Evolutionary conservation across 2,797 vertebrate species (phyloP), one percentile per base, ranked within the genome.

Genomic region (Diglossa cyanea): DNA sequence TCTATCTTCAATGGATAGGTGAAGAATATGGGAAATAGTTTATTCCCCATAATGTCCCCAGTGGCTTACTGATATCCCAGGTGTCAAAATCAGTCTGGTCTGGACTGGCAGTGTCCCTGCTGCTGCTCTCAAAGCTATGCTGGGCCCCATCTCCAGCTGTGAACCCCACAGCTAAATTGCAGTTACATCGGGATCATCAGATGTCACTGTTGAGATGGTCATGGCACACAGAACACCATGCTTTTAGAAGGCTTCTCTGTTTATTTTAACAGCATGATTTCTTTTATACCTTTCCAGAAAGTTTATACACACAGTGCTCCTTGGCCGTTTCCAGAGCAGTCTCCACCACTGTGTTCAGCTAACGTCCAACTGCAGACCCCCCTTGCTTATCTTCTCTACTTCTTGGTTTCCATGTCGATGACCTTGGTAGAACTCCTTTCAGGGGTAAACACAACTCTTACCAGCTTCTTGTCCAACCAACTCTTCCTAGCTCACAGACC

Each of bases 151-250:
- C 57, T 39, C 35, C 12, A 19, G 35, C 25, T 39, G 35, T 28
- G 17, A 11, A 26, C 17, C 12, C 25, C 12, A 19, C 35, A 39
- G 35, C 17, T 17, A 35, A 37, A 37, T 39, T 4, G 6, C 57
- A 14, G 28, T 60, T 7, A 30, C 0, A 3, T 18, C 1, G 0
- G 58, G 17, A 10, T 60, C 37, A 39, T 6, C 37, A 39, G 26
- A 39, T 25, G 37, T 39, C 26, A 14, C 58, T 28, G 12, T 30
- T 60, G 37, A 60, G 26, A 39, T 5, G 2, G 57, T 60, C 25
- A 19, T 0, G 6, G 39, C 9, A 39, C 37, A 39, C 37, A 60
- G 37, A 60, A 20, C 17, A 20, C 6, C 25, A 20, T 39, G 25
- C 6, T 39, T 39, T 39, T 17, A 60, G 58, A 39, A 39, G 37